A percentile compares a stretch with the other conserved stretches of the same genome.
Evolutionary conservation across 2,113 vertebrate genomes (phyloP).

Genomic region (Aegithalos caudatus): DNA sequence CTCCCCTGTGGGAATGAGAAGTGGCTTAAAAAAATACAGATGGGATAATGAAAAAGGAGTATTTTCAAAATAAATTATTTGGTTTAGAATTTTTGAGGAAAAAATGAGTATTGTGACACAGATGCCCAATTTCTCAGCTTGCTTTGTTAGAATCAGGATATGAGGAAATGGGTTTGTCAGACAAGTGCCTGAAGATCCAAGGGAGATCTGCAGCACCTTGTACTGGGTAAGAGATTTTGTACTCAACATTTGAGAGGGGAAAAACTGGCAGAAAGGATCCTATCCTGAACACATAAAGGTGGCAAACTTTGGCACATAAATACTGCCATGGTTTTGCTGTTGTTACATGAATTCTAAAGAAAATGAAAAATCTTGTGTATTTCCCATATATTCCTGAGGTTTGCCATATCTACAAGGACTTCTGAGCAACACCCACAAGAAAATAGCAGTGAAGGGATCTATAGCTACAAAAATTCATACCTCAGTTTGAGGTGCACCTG

Average conservation of each 20-base stretch:
- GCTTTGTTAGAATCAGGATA: neutral
- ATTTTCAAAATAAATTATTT: neutral
- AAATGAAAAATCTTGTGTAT: neutral
- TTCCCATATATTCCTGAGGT: neutral
- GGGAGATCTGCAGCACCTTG: neutral
- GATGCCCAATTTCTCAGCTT: neutral
- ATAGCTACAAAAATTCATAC: neutral
- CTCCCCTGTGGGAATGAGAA: slow-evolving; percentile 17
- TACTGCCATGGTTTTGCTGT: neutral
- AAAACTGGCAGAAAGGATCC: neutral
- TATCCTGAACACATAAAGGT: neutral
- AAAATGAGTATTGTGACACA: rapidly evolving
- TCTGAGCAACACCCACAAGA: neutral
- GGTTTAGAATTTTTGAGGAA: neutral
- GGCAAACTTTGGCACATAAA: neutral
- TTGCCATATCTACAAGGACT: neutral
- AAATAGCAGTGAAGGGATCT: neutral
- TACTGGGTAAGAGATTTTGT: neutral
- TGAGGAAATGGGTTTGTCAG: neutral
- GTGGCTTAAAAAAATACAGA: no score
- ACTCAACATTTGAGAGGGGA: neutral
- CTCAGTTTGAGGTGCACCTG: neutral
- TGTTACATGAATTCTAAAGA: neutral
- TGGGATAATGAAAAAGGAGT: no score
- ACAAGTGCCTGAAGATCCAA: neutral